Conservation (phyloP, 2,888 invertebrate genomes). For the Sphaerophoria taeniata region DNA sequence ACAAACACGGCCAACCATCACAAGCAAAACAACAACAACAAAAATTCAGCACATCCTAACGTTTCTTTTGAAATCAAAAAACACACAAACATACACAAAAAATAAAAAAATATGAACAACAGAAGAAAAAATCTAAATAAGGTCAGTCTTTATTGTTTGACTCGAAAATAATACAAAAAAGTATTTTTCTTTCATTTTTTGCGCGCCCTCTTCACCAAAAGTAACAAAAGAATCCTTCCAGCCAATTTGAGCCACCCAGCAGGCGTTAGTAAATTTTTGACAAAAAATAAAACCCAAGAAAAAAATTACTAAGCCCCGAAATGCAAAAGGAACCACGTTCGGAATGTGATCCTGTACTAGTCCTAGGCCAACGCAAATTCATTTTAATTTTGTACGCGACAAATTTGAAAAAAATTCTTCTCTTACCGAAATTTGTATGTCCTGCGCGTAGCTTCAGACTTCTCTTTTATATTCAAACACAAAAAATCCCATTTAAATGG, state of each 20-base stretch:
- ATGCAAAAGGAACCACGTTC: slow-evolving; percentile 53
- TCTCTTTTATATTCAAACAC: slow-evolving; percentile 30
- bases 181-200: background rate
- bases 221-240: slow-evolving; percentile 63
- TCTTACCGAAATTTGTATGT: slow-evolving; percentile 18
- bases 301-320: slow-evolving; percentile 30
- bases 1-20: slow-evolving; percentile 26
- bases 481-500: slow-evolving; percentile 41
- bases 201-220: slow-evolving; percentile 47
- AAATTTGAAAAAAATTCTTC: slow-evolving; percentile 26
- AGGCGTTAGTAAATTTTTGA: slow-evolving; percentile 66
- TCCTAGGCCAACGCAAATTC: slow-evolving; percentile 60
- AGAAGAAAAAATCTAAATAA: slow-evolving; percentile 47
- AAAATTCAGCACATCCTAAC: slow-evolving; percentile 46
- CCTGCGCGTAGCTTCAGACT: slow-evolving; percentile 31
- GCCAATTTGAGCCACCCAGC: slow-evolving; percentile 70
- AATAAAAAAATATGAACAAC: slow-evolving; percentile 9
- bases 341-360: background rate
- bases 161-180: slow-evolving; percentile 36
- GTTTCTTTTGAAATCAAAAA: slow-evolving; percentile 49
- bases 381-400: slow-evolving; percentile 20
- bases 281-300: slow-evolving; percentile 46
- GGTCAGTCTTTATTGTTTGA: slow-evolving; percentile 69
- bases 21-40: slow-evolving; percentile 24
- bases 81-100: slow-evolving; percentile 17